Evolutionary conservation across 2,797 vertebrate species (phyloP), one percentile per base, ranked within the genome.

Genomic region (Miichthys miiuy): DNA sequence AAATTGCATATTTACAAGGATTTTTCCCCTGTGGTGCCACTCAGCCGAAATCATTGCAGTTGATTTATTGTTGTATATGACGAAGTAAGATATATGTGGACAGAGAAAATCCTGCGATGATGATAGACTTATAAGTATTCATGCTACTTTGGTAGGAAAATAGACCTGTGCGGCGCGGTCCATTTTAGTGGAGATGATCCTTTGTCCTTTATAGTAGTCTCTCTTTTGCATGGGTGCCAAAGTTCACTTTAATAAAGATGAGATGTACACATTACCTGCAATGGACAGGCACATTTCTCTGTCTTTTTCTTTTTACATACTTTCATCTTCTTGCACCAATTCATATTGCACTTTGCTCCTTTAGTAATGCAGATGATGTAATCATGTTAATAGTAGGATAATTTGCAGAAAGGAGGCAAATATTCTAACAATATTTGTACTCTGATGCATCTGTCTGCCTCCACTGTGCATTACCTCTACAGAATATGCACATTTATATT

Each of bases 401-500:
- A 76, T 75, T n/a, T 47, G 17, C 14, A 62, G 77, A 75, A 58
- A 71, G 46, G 2, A 75, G 30, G 30, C 47, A 62, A 64, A 74
- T 52, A 61, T 57, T 65, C 38, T 38, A 65, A 64, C 55, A 66
- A 46, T 71, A 73, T 83, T 89, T 78, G 57, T 30, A 25, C 72
- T 74, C 25, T 46, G 38, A 76, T 85, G 66, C 69, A 83, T 87
- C 72, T 30, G 30, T 79, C 61, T 64, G 62, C 75, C 62, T 87
- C 41, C 27, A 50, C 84, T 74, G 68, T 87, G 72, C 61, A 69
- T 61, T 77, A 65, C 56, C 56, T 81, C 74, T 70, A 61, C 68
- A 80, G 71, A 86, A 69, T 68, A 55, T 84, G 38, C 78, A 75
- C 85, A 91, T 92, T 90, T 88, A 87, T 89, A 92, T 91, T 90